Evolutionary conservation across 2,113 vertebrate genomes (phyloP), one percentile per base, ranked within the genome.

Genomic region (Grammomys surdaster): DNA sequence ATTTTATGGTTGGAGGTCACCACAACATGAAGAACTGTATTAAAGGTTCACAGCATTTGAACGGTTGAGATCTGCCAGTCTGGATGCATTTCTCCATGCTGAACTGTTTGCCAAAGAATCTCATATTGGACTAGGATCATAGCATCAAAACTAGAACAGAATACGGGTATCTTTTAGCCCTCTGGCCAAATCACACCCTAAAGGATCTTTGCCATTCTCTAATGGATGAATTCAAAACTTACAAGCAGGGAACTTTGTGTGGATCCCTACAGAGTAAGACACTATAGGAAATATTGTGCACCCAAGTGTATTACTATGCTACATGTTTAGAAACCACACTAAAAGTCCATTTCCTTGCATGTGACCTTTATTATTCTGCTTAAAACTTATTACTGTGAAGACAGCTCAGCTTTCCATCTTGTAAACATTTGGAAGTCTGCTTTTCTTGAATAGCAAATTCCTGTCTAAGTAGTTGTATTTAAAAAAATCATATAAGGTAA

Each of bases 401-500:
- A n/a, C 51, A 91, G 63, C 24, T 92, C 75, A 40, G 67, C 31
- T 54, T 76, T 87, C 51, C 1, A n/a, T 46, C 56, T 20, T 86
- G 17, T 48, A 81, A 88, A 28, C 36, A 93, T 86, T 80, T 91
- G 72, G 31, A 89, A 86, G 63, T 80, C 72, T 81, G 36, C 22
- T 87, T 92, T 63, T 94, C 40, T 87, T 92, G 51, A 75, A 51
- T 31, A 94, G 60, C 24, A 86, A 14, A 81, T 70, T 70, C 40
- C 26, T 70, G 14, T 81, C 28, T 58, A 87, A 60, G 86, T 54
- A 89, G 73, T 13, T 22, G 24, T 51, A 46, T 46, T 85, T 89
- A 6, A 43, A 48, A 86, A 51, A 46, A 54, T 67, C 26, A 80
- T 75, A 10, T 28, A 80, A 58, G 28, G 26, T 69, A 85, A 87